Evolutionary conservation across 2,797 vertebrate genomes (phyloP).

Genomic region (Ciconia nigra): DNA sequence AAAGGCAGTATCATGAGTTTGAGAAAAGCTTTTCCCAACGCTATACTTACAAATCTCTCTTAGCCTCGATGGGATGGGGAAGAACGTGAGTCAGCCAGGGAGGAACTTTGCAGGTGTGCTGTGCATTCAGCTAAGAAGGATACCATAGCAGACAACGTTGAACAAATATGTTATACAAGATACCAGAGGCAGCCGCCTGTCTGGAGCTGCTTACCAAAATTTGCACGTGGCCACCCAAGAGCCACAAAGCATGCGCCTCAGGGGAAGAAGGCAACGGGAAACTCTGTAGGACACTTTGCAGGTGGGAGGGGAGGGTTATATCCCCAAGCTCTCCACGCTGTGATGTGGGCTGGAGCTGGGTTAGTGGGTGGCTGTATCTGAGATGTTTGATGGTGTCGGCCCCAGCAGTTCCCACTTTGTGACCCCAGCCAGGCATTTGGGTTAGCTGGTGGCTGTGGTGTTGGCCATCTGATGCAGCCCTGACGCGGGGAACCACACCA

Average conservation of each 20-base stretch:
- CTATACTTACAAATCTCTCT: background rate
- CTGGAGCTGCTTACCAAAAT: background rate
- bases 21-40: background rate
- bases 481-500: background rate
- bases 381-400: background rate
- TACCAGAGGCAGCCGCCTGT: background rate
- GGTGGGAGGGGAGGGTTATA: background rate
- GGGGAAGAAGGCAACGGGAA: background rate
- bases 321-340: background rate
- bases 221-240: background rate
- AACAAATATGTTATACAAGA: background rate
- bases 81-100: background rate
- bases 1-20: background rate
- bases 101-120: background rate
- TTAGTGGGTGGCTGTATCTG: background rate
- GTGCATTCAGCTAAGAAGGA: background rate
- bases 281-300: background rate
- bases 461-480: background rate
- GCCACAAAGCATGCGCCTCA: background rate
- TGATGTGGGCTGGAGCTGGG: background rate
- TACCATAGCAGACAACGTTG: fast-evolving
- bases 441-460: background rate
- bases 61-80: background rate
- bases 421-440: background rate
- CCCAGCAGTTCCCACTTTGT: background rate